Conservation (phyloP, 2,113 vertebrate genomes). For the Hemichromis elongatus region DNA sequence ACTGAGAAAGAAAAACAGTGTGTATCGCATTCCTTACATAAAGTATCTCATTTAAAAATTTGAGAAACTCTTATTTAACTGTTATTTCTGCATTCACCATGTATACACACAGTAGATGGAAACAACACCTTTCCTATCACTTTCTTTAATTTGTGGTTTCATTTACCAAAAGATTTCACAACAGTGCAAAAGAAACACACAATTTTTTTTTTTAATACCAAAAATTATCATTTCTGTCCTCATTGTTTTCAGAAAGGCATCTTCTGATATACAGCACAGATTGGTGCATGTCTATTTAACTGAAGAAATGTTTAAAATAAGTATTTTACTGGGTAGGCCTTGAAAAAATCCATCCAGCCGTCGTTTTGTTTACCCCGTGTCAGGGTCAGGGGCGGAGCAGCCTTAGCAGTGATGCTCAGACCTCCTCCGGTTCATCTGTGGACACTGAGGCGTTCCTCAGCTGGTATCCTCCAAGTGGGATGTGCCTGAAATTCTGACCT, state of each 20-base stretch:
- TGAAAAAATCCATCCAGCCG: rapidly evolving
- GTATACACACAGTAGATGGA: background rate
- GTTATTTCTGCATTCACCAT: background rate
- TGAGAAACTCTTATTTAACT: background rate
- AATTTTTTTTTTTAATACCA: background rate
- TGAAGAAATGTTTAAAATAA: background rate
- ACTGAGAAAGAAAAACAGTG: rapidly evolving
- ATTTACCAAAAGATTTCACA: background rate
- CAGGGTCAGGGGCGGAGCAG: background rate
- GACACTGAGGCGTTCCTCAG: background rate
- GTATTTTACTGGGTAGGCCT: rapidly evolving
- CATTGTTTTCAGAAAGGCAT: rapidly evolving
- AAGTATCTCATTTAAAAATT: background rate
- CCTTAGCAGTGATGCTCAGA: background rate
- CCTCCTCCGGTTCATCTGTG: background rate
- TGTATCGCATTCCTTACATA: background rate
- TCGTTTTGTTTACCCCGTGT: background rate
- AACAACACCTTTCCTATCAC: background rate
- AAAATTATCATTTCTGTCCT: background rate
- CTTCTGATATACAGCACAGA: background rate
- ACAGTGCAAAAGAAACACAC: background rate
- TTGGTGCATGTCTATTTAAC: background rate
- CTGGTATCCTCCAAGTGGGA: rapidly evolving
- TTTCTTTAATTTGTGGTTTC: background rate
- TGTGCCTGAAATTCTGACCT: background rate